Base-by-base conservation (phyloP, 2,888 invertebrate genomes). In the Dendrolimus houi region DNA sequence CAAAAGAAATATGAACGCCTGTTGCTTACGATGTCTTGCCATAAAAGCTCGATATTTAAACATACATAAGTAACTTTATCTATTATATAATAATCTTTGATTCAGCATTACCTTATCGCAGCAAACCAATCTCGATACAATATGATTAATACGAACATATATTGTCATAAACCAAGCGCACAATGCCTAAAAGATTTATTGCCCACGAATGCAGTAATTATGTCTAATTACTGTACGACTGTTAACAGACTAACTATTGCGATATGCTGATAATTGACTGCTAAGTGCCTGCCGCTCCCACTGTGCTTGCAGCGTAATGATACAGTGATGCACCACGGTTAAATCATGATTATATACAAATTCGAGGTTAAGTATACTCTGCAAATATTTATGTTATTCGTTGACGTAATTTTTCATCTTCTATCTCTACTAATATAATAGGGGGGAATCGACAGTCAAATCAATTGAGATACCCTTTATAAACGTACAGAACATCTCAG, bases 131-230 rank as follows among this genome's bases (percentile, higher is more conserved):
- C 29, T 29, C 29, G 29, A 47, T 47, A 47, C 47, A 47, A 47
- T 9, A 47, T 47, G 47, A 47, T 47, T 47, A 47, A 47, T 47
- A 47, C 9, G 47, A 47, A 47, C 12, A 47, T 47, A 47, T 10
- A 47, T 47, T 47, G 12, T 47, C 47, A 47, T 47, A 47, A 9
- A 47, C 47, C 6, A 47, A 47, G 12, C 47, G 47, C 47, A 47
- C 47, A 47, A 47, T 47, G 12, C 47, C 47, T 47, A 12, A 52
- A 42, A 29, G 53, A 57, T 55, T 57, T 57, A 53, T 52, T 41
- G 17, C 53, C 40, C 53, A 47, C 52, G 53, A 55, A 55, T 52
- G 52, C 57, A 55, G 29, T 55, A 55, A 57, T 55, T 53, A 55
- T 53, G 42, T 57, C 41, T 29, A 42, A 54, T 29, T 10, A 47